Evolutionary conservation across 2,113 vertebrate genomes (phyloP).

Genomic region (Corythoichthys intestinalis): DNA sequence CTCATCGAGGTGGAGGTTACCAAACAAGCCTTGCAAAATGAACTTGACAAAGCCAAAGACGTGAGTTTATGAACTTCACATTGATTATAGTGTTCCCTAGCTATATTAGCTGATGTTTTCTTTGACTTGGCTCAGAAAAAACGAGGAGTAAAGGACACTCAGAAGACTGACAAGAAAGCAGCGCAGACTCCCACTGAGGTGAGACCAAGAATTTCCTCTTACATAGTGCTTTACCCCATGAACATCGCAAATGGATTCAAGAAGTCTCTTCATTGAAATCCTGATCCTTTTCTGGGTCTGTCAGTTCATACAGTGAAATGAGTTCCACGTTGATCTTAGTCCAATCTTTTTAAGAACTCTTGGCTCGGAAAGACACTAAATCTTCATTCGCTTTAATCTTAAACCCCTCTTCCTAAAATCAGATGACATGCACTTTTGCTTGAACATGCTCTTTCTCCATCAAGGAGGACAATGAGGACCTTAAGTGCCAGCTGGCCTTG

Average conservation of each 20-base stretch:
- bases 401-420: slow-evolving; percentile 8
- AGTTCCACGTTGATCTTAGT: not conserved
- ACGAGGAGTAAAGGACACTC: slow-evolving; percentile 90
- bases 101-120: not conserved
- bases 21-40: slow-evolving; percentile 93
- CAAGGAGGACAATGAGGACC: slow-evolving; percentile 92
- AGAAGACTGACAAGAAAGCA: slow-evolving; percentile 86
- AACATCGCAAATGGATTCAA: no score
- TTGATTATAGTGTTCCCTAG: not conserved
- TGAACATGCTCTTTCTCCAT: slow-evolving; percentile 8
- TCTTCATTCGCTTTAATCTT: slow-evolving; percentile 19
- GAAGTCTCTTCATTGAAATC: no score
- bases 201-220: slow-evolving; percentile 25
- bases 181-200: slow-evolving; percentile 88
- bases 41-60: slow-evolving; percentile 93
- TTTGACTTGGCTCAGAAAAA: slow-evolving; percentile 77
- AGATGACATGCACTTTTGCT: not conserved
- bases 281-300: no score
- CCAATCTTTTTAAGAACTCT: slow-evolving; percentile 5
- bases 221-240: no score
- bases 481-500: slow-evolving; percentile 94
- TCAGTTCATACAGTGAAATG: not conserved
- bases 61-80: slow-evolving; percentile 43
- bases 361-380: slow-evolving; percentile 17
- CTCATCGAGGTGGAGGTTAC: slow-evolving; percentile 93